phyloP scores from a whole-genome alignment of 2,797 vertebrate genomes.

The Clarias laeviceps region DNA sequence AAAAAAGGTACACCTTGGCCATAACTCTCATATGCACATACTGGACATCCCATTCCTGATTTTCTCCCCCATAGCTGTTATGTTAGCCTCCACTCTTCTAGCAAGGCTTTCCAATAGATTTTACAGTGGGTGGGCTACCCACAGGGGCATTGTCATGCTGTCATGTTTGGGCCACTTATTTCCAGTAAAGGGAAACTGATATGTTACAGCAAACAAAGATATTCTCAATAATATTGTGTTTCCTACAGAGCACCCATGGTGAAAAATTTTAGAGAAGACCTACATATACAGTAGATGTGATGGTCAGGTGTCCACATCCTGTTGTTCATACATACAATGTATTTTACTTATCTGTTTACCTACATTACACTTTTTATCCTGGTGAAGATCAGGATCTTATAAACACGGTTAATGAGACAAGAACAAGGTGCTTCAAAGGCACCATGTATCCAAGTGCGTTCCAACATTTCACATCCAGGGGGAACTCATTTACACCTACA shows the following conservation, averaged over 20 bases:
- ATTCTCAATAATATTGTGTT: background rate
- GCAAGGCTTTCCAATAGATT: background rate
- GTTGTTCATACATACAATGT: background rate
- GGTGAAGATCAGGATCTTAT: background rate
- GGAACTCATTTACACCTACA: background rate
- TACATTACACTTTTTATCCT: background rate
- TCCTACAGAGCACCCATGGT: too few species aligned
- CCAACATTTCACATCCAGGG: background rate
- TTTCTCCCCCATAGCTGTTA: background rate
- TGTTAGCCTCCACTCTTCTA: background rate
- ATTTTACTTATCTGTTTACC: background rate
- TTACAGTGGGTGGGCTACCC: background rate
- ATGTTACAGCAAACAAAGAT: background rate
- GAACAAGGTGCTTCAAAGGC: background rate
- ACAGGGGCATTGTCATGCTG: background rate
- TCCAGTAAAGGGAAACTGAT: background rate
- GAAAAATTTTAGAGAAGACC: background rate
- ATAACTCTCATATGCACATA: background rate
- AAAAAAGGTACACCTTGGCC: background rate
- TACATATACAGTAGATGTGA: background rate
- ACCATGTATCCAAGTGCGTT: background rate
- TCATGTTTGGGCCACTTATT: background rate
- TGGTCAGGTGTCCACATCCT: background rate
- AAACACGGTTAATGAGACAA: background rate
- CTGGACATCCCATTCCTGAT: background rate